Base-by-base conservation (phyloP, 2,888 invertebrate genomes). In the Coleophora deauratella region DNA sequence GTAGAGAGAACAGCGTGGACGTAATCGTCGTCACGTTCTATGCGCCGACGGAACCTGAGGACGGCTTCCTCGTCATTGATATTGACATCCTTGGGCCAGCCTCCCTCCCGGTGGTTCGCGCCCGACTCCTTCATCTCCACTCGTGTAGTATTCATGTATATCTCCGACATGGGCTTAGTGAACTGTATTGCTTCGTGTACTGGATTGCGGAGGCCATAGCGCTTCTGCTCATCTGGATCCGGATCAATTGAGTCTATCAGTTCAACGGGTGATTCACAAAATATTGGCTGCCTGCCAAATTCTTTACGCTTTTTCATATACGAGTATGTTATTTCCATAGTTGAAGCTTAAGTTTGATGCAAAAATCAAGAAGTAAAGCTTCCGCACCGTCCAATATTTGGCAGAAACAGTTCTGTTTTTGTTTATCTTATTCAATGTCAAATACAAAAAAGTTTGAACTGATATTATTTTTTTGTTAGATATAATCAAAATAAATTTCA, bases 11-110 rank as follows among this genome's bases (percentile, higher is more conserved):
- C 86, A 43, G 91, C 88, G 44, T 87, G 78, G 35, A 91, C 84
- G 66, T 92, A 94, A 13, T 72, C 62, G 51, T 94, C 94, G 51
- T 93, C 93, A 43, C 93, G 91, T 66, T 94, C 93, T 21, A 91
- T 79, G 60, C 92, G 92, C 51, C 93, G 91, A 39, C 91, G 86
- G 62, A 90, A 90, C 38, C 93, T 87, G 14, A 86, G 62, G 1
- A 91, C 90, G 49, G 90, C 89, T 62, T 94, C 94, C 46, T 90
- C 86, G 52, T 90, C 90, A 35, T 74, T 64, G 45, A 72, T 73
- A 44, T 87, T 84, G 1, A 91, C 73, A 43, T 94, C 94, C 62
- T 91, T 91, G 0, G 93, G 93, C 94, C 94, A 94, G 2, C 94
- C 94, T 33, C 94, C 94, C 72, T 94, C 94, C 10, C 75, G 76